Base-by-base conservation (phyloP, 92 coral and sea anemone species). In the Chrysogorgia sp. region DNA sequence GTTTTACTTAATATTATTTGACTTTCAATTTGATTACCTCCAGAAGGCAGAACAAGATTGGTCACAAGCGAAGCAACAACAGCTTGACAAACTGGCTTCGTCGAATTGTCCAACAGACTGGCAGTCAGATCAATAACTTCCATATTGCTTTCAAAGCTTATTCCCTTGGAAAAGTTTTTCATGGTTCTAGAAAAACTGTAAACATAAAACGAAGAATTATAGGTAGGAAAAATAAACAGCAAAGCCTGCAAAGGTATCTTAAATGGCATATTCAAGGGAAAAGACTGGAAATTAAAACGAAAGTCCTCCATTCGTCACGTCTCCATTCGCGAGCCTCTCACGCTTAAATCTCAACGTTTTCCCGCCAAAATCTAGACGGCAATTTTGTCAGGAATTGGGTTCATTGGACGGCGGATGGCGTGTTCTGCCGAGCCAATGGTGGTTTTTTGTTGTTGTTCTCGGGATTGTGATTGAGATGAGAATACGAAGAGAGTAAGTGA, bases 71-170 rank as follows among this genome's bases (percentile, higher is more conserved):
- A 92, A 8, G 91, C 92, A 24, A 96, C 76, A 20, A 96, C 96
- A 29, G 97, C 99, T 49, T 71, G 84, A 52, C 96, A 92, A 41
- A 92, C 70, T 13, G 91, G 90, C 82, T 83, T 43, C n/a, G 88
- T 79, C 35, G 47, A 75, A 34, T 83, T 62, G 14, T 92, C 81
- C 40, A 64, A 87, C 58, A 96, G 52, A 58, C 89, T 82, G 7
- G 92, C 80, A 10, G 90, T 87, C 50, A 92, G 87, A 72, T 96
- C 92, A 40, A 69, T 71, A 75, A 86, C 65, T 64, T 92, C 92
- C 30, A 87, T 25, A 9, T 88, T n/a, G 48, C 50, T 65, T 49
- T 58, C 82, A 41, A 90, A 41, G 32, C 86, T 93, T 25, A 90
- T 40, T 63, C 78, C 82, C 30, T 60, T 84, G 33, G 96, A 91